These are phyloP conservation scores for Megaustenia siamemsis DNA, from an alignment of 2,888 invertebrate species.

Conservation along the genomic window DNA sequence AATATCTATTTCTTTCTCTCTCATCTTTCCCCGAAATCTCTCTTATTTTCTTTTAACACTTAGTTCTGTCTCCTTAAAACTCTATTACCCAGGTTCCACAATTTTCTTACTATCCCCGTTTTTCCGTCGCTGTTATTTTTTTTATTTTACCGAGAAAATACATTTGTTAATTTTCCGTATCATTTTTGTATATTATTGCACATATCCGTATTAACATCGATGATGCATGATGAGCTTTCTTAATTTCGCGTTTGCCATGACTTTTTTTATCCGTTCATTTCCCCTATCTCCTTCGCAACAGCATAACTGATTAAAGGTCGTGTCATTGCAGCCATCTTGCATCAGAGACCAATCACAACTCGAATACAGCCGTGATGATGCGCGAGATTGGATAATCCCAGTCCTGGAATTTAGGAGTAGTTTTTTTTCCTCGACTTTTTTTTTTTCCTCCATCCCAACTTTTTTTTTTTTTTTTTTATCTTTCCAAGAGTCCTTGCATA, in stretches of 20 bases:
- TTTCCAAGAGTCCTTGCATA: background rate
- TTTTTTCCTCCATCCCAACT: background rate
- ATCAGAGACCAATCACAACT: background rate
- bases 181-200: background rate
- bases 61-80: too few relatives aligned
- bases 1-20: too few relatives aligned
- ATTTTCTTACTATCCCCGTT: too few relatives aligned
- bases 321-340: background rate
- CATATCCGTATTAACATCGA: background rate
- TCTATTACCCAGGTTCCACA: too few relatives aligned
- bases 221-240: background rate
- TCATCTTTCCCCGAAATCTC: too few relatives aligned
- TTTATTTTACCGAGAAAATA: too few relatives aligned
- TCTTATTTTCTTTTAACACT: too few relatives aligned
- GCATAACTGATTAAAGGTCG: background rate
- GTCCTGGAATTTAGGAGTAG: background rate
- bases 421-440: background rate
- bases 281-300: background rate
- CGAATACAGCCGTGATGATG: background rate
- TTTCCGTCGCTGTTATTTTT: too few relatives aligned
- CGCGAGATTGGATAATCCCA: background rate
- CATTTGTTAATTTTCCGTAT: too few relatives aligned
- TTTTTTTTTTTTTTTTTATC: background rate
- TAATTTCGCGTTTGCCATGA: background rate
- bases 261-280: background rate